A percentile compares a stretch with the other conserved stretches of the same genome.
Conservation (phyloP, 2,113 vertebrate species). For the Saguinus midas region DNA sequence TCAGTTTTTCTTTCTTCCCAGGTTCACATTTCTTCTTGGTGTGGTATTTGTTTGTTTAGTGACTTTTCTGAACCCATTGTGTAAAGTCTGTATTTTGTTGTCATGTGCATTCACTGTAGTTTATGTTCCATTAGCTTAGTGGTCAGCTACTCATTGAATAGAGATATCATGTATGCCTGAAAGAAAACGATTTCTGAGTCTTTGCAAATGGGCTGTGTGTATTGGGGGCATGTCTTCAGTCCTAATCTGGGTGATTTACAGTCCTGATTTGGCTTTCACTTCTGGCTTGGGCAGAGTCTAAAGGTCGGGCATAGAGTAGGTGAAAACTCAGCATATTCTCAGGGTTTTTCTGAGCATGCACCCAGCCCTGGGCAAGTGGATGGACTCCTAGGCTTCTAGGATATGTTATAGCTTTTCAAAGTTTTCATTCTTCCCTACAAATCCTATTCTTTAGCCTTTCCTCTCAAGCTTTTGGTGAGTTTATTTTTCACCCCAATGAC, state of each 20-base stretch:
- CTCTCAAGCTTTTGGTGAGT: not conserved
- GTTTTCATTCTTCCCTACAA: not conserved
- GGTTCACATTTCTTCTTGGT: not conserved
- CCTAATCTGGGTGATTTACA: no score
- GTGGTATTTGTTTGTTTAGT: not conserved
- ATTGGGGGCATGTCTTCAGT: fast-evolving
- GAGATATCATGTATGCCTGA: not conserved
- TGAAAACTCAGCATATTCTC: no score
- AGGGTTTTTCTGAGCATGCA: fast-evolving
- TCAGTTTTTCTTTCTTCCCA: not conserved
- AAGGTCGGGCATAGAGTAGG: not conserved
- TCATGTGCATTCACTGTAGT: fast-evolving
- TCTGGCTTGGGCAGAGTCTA: no score
- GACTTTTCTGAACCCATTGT: not conserved
- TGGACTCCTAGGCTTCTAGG: no score
- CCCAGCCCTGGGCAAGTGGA: fast-evolving
- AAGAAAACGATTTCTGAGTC: not conserved
- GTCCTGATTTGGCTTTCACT: not conserved
- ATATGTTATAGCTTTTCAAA: not conserved
- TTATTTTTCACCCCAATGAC: not conserved
- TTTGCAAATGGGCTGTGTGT: not conserved
- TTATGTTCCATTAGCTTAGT: no score
- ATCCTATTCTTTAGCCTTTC: not conserved
- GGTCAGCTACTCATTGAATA: not conserved
- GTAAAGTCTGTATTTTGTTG: not conserved